Conservation (phyloP, 2,888 invertebrate species). For the Notodonta ziczac region DNA sequence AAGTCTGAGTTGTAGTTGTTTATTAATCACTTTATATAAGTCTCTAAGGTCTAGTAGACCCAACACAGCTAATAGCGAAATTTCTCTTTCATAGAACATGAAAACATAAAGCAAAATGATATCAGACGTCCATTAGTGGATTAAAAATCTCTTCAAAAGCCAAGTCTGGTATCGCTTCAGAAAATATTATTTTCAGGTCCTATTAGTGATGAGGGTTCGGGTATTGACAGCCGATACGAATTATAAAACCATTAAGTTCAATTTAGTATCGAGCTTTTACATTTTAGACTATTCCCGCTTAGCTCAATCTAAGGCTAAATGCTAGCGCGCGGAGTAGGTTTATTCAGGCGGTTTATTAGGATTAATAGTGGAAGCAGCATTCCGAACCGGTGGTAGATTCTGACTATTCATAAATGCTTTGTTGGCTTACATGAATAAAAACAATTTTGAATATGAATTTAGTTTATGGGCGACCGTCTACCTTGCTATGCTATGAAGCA, state of each 20-base stretch:
- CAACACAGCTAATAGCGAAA: constrained; percentile 1
- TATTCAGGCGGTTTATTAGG: too few relatives aligned
- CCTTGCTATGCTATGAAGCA: too few relatives aligned
- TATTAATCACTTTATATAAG: not conserved
- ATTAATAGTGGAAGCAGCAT: too few relatives aligned
- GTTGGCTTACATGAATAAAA: too few relatives aligned
- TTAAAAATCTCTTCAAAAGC: constrained; percentile 3
- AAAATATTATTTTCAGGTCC: constrained; percentile 1
- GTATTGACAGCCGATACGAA: not conserved
- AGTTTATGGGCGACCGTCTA: too few relatives aligned
- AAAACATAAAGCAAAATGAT: not conserved
- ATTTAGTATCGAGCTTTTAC: not conserved
- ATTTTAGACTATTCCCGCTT: not conserved
- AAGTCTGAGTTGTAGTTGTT: not conserved
- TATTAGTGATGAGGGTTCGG: not conserved
- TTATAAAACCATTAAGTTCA: not conserved
- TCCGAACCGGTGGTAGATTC: too few relatives aligned
- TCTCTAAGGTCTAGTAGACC: not conserved
- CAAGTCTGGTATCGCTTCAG: not conserved
- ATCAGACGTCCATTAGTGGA: constrained; percentile 5
- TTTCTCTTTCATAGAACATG: constrained; percentile 3
- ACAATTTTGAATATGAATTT: too few relatives aligned
- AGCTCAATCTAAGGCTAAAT: too few relatives aligned
- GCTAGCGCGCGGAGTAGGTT: too few relatives aligned
- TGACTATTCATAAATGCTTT: too few relatives aligned